A percentile compares a stretch with the other conserved stretches of the same genome.
Evolutionary conservation across 1,140 invertebrate genomes (phyloP).

Genomic region (Diorhabda elongata): DNA sequence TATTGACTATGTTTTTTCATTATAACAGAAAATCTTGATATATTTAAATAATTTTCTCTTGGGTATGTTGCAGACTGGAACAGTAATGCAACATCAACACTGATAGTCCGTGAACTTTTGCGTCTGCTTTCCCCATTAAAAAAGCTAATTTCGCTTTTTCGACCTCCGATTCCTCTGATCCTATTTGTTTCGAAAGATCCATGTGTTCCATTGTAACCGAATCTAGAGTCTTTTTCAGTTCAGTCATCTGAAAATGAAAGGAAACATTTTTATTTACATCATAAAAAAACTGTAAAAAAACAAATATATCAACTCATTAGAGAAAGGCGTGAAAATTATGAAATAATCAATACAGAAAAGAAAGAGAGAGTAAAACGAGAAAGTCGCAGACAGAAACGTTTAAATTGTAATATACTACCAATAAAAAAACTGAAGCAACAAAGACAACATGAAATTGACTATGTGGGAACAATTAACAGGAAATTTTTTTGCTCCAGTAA

Average conservation of each 20-base stretch:
- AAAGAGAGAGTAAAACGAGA: no score
- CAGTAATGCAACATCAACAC: constrained; percentile 83
- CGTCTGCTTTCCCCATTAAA: constrained; percentile 62
- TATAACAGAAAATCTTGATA: not conserved
- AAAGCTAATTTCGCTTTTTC: constrained; percentile 55
- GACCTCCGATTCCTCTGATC: constrained; percentile 49
- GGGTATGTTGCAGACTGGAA: constrained; percentile 63
- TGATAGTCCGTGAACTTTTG: constrained; percentile 73
- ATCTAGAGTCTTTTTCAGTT: constrained; percentile 69
- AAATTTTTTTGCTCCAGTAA: no score
- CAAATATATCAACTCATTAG: not conserved
- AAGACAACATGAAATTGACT: no score
- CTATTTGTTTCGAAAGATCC: constrained; percentile 49
- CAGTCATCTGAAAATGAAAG: constrained; percentile 58
- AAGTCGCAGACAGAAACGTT: no score
- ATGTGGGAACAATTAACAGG: no score
- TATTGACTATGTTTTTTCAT: not conserved
- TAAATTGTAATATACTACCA: no score
- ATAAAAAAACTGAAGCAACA: no score
- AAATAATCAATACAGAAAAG: no score
- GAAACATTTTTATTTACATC: not conserved
- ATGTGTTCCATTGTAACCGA: constrained; percentile 55
- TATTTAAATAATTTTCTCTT: constrained; percentile 43
- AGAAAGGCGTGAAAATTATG: no score
- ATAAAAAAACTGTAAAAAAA: not conserved